Evolutionary conservation across 2,113 vertebrate species (phyloP), one percentile per base, ranked within the genome.

Genomic region (Centrocercus urophasianus): DNA sequence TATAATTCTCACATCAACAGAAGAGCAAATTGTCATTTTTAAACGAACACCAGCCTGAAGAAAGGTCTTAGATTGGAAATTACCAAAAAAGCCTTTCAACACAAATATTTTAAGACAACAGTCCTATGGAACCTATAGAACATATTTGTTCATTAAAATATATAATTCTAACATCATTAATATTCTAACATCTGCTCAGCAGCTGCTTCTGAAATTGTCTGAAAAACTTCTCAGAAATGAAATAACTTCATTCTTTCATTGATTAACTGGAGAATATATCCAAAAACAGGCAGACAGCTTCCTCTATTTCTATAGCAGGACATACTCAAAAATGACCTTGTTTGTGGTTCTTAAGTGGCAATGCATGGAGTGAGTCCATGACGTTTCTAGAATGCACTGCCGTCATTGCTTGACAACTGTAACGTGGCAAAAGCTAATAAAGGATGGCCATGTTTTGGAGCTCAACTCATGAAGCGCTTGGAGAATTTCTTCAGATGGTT

Each of bases 181-280:
- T 40, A 92, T 54, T 85, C 11, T 63, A 64, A 50, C 78, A 83
- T 77, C 54, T 93, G 84, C 83, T 89, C 64, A 45, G 67, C 74
- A 93, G 74, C 45, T 85, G 89, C 64, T 87, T 85, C 70, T 2
- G 28, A 85, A 72, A 80, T 48, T 14, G 7, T 30, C 56, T 76
- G n/a, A 45, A 76, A 94, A 84, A 19, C 12, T 79, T 89, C 16
- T 30, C 63, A 69, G 0, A 0, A 50, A 63, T 78, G 75, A 81
- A 88, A 83, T 67, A 74, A 90, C 81, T 96, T 92, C 20, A 25
- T 86, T 81, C 83, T 94, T 90, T 40, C 16, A 45, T 20, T 9
- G 64, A 92, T 66, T 38, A 48, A 82, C 45, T 66, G 10, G 16
- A 76, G 57, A 90, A 64, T 27, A 32, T 10, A 74, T 42, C 30